phyloP scores from a whole-genome alignment of 2,113 vertebrate species.

The Lepus timidus region DNA sequence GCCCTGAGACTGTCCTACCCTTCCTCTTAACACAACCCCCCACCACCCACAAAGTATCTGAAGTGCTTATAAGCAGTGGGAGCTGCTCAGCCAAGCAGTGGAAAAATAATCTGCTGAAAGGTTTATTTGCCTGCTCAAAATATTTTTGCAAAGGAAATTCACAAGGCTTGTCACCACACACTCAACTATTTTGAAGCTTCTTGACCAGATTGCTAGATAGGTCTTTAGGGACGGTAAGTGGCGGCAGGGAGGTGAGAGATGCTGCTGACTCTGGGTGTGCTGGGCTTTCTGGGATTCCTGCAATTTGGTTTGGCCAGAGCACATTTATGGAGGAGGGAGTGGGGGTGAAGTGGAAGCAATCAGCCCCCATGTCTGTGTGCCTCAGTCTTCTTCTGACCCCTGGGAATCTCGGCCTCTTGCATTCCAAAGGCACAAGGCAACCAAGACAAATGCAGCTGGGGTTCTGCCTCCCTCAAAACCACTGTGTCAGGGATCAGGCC shows the following conservation, averaged over 20 bases:
- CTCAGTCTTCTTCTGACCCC: constrained; percentile 64
- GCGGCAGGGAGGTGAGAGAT: constrained; percentile 57
- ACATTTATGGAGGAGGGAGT: constrained; percentile 74
- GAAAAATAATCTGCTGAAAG: constrained; percentile 81
- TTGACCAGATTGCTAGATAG: constrained; percentile 67
- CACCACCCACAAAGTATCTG: constrained; percentile 15
- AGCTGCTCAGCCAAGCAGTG: constrained; percentile 62
- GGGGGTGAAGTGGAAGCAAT: constrained; percentile 71
- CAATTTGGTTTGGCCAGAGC: constrained; percentile 81
- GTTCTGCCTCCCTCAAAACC: constrained; percentile 30
- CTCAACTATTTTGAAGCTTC: constrained; percentile 84
- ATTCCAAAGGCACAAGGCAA: constrained; percentile 74
- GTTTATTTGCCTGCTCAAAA: constrained; percentile 82
- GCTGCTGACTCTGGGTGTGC: constrained; percentile 72
- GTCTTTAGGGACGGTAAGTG: constrained; percentile 55
- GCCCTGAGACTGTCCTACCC: not conserved
- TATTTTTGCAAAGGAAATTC: constrained; percentile 78
- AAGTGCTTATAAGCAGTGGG: constrained; percentile 41
- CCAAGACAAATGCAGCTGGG: constrained; percentile 69
- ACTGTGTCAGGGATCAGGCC: constrained; percentile 45
- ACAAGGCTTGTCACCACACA: constrained; percentile 80
- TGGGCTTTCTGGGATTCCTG: constrained; percentile 68
- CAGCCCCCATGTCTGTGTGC: constrained; percentile 55
- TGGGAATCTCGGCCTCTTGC: constrained; percentile 48
- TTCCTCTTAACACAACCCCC: not conserved